Base-by-base conservation (phyloP, 2,888 invertebrate species). In the Camponotus fellah region DNA sequence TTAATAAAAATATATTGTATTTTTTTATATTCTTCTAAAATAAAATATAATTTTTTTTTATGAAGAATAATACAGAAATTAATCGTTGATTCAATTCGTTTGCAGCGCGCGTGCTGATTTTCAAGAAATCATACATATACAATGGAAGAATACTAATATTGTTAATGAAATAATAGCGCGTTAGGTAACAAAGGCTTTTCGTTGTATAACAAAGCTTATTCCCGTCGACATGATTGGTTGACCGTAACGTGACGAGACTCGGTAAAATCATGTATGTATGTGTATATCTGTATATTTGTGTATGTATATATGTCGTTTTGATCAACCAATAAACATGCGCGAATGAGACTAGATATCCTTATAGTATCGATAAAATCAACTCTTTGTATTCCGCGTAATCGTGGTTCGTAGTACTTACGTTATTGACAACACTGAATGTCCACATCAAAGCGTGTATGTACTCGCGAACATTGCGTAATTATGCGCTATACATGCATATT, bases 271-370 rank as follows among this genome's bases (percentile, higher is more conserved):
- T 26, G 26, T 75, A 77, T 81, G 62, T 77, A 8, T 8, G 60
- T 26, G 46, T 75, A 80, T 81, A 62, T 26, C 26, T 81, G 10
- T 10, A 40, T 75, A 77, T 81, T 58, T 81, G 6, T 17, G 60
- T 26, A 26, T 17, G 60, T 26, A 26, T 76, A 80, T 81, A 58
- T 81, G 79, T 86, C 69, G 83, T 53, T 82, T 74, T 74, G 58
- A 69, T 32, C 56, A 53, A 40, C 76, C 53, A 85, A 84, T 64
- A 82, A 86, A 83, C 82, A 68, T 66, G 74, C 77, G 79, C 82
- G 87, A 87, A 84, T 85, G 86, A 87, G 75, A 88, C 80, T 87
- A 75, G 84, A 62, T 82, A 82, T 81, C 79, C 84, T 82, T 75
- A 69, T 74, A 77, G 43, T 82, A 80, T 72, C 82, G 85, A 84